These are phyloP conservation scores for Aporophyla nigra DNA, from an alignment of 2,888 invertebrate species.

Conservation along the genomic window DNA sequence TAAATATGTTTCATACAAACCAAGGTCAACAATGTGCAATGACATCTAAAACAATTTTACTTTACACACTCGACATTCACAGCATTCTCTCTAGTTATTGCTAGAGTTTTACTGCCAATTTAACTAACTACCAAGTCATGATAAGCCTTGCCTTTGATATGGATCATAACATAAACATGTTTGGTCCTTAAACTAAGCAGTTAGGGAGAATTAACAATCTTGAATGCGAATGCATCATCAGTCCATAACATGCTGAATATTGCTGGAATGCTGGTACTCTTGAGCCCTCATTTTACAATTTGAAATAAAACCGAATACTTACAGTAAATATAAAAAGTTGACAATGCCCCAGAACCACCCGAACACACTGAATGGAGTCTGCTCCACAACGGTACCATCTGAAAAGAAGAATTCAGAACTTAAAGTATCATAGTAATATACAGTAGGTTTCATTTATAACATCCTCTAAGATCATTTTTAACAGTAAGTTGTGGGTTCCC, in stretches of 20 bases:
- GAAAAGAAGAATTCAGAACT: constrained; percentile 28
- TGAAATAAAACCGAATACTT: constrained; percentile 75
- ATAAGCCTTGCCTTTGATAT: not conserved
- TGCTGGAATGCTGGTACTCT: not conserved
- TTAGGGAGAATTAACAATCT: too few relatives aligned
- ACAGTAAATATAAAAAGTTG: constrained; percentile 90
- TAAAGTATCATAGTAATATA: not conserved
- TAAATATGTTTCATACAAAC: not conserved
- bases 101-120: not conserved
- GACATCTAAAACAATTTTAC: not conserved
- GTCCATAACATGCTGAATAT: not conserved
- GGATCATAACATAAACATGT: too few relatives aligned
- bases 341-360: constrained; percentile 90
- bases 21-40: not conserved
- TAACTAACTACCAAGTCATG: not conserved
- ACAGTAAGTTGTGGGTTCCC: too few relatives aligned
- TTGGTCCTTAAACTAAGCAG: too few relatives aligned
- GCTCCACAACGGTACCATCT: constrained; percentile 90
- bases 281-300: not conserved
- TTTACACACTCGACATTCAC: not conserved
- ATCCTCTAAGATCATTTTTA: too few relatives aligned
- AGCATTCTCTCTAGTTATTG: not conserved
- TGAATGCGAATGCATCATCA: not conserved
- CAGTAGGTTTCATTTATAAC: too few relatives aligned
- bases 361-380: constrained; percentile 86